These are phyloP conservation scores for Drosophila paulistorum DNA, from an alignment of 1,140 invertebrate species.

Conservation along the genomic window DNA sequence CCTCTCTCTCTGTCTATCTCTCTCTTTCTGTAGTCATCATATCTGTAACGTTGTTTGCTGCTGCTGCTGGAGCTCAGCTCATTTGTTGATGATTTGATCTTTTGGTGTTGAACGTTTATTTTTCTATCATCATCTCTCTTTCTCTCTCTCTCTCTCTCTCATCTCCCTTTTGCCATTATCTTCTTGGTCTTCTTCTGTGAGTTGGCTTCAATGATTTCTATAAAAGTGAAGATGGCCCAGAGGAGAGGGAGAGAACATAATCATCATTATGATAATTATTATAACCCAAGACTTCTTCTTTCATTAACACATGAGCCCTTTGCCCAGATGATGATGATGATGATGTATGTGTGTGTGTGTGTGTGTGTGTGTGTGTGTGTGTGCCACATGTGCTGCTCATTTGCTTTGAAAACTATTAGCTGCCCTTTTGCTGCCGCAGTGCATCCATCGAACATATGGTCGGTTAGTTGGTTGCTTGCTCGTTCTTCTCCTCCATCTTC, in stretches of 20 bases:
- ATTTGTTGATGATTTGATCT: slow-evolving; percentile 79
- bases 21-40: neutral
- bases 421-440: slow-evolving; percentile 45
- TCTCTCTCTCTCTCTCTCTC: slow-evolving; percentile 6
- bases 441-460: slow-evolving; percentile 69
- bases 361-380: slow-evolving; percentile 23
- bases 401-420: slow-evolving; percentile 79
- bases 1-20: too few species aligned
- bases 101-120: slow-evolving; percentile 44
- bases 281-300: slow-evolving; percentile 34
- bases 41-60: slow-evolving; percentile 6
- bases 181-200: neutral
- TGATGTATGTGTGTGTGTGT: neutral
- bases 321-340: slow-evolving; percentile 2
- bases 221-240: slow-evolving; percentile 54
- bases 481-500: neutral
- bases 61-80: slow-evolving; percentile 50
- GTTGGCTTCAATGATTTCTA: slow-evolving; percentile 73
- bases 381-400: slow-evolving; percentile 76
- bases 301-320: slow-evolving; percentile 48
- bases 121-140: neutral
- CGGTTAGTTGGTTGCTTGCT: slow-evolving; percentile 16
- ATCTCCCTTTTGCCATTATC: slow-evolving; percentile 42
- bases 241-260: slow-evolving; percentile 46
- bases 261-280: slow-evolving; percentile 73